Evolutionary conservation across 1,140 invertebrate genomes (phyloP).

Genomic region (Copidosoma floridanum): DNA sequence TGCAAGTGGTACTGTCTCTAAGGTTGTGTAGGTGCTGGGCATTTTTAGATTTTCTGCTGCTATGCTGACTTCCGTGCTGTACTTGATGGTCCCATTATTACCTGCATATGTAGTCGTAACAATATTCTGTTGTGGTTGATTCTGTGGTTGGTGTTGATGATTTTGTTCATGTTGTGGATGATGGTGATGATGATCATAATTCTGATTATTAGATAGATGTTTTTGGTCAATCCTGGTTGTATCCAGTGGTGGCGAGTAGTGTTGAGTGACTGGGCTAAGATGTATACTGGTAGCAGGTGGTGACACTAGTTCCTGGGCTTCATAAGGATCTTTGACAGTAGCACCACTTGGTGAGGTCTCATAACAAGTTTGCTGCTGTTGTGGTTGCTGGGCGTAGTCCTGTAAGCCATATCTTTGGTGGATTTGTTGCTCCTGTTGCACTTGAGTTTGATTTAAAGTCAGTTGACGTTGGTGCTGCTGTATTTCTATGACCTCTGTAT

Average conservation of each 20-base stretch:
- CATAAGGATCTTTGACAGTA: slow-evolving; percentile 39
- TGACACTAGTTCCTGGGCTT: slow-evolving; percentile 34
- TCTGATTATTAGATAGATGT: slow-evolving; percentile 30
- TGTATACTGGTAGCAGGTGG: slow-evolving; percentile 22
- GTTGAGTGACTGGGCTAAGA: slow-evolving; percentile 22
- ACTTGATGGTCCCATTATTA: slow-evolving; percentile 37
- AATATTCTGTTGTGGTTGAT: slow-evolving; percentile 35
- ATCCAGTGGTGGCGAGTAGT: slow-evolving; percentile 15
- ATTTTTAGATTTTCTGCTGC: slow-evolving; percentile 45
- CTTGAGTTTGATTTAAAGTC: background rate
- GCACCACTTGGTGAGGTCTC: slow-evolving; percentile 40
- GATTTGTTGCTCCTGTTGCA: slow-evolving; percentile 28
- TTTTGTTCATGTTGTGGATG: slow-evolving; percentile 11
- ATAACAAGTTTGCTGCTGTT: slow-evolving; percentile 26
- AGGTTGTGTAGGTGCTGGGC: slow-evolving; percentile 48
- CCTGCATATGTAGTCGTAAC: slow-evolving; percentile 32
- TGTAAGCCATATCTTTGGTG: slow-evolving; percentile 44
- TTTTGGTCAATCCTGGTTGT: slow-evolving; percentile 36
- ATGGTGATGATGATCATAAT: slow-evolving; percentile 28
- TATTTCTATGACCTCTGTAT: slow-evolving; percentile 39
- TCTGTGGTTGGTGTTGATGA: slow-evolving; percentile 22
- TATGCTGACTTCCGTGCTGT: slow-evolving; percentile 34
- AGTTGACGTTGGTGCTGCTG: slow-evolving; percentile 35
- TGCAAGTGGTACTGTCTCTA: slow-evolving; percentile 48
- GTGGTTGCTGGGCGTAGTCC: background rate